Conservation (phyloP, 2,113 vertebrate species). For the Strigops habroptila region DNA sequence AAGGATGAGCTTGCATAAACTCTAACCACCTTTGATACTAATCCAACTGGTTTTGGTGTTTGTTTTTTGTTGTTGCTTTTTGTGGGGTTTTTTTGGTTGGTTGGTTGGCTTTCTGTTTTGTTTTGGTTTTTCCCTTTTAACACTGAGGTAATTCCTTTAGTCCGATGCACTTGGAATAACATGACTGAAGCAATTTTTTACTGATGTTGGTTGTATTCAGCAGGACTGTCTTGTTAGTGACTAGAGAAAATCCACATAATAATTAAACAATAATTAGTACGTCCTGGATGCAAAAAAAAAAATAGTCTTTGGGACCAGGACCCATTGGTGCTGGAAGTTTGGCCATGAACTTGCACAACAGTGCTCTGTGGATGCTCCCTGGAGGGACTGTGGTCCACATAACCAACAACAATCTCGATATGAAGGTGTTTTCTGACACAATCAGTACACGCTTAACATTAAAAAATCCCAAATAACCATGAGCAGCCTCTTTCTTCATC, state of each 20-base stretch:
- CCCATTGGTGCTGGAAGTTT: not conserved
- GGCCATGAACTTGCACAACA: not conserved
- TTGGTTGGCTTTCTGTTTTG: not conserved
- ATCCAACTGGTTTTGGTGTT: not conserved
- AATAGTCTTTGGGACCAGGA: not conserved
- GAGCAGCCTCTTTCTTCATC: not conserved
- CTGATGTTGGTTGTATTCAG: not conserved
- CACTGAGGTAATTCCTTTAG: not conserved
- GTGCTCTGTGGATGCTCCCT: rapidly evolving
- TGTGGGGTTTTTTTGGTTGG: not conserved
- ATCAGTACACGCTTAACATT: not conserved
- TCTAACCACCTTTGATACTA: not conserved
- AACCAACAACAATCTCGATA: not conserved
- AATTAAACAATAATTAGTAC: not conserved
- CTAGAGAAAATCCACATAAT: not conserved
- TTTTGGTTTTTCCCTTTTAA: not conserved
- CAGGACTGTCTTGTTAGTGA: not conserved
- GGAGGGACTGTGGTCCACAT: rapidly evolving
- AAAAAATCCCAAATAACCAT: not conserved
- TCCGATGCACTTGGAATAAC: not conserved
- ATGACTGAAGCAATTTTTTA: not conserved
- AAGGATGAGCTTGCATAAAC: not conserved
- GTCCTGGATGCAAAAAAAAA: not conserved
- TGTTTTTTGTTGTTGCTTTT: not conserved
- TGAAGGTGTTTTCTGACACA: not conserved